A percentile compares a stretch with the other conserved stretches of the same genome.
Evolutionary conservation across 2,113 vertebrate genomes (phyloP).

Genomic region (Epinephelus cyanopodus): DNA sequence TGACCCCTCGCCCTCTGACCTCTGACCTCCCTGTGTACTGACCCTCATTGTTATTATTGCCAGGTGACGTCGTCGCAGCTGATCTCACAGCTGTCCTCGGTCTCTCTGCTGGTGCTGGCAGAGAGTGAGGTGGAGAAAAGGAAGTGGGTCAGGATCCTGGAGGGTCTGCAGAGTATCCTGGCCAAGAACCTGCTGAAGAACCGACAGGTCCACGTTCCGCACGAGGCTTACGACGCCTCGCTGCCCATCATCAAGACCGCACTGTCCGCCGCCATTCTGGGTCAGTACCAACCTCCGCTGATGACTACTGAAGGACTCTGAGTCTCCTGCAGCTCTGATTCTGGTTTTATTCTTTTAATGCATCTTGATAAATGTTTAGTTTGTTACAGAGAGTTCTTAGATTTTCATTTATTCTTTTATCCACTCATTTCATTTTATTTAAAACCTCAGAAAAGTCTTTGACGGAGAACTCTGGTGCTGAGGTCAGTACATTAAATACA

Average conservation of each 20-base stretch:
- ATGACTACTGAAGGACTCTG: too few species aligned
- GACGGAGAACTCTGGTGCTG: too few species aligned
- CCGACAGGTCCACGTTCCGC: constrained; percentile 89
- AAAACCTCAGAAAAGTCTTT: too few species aligned
- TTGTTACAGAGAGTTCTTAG: too few species aligned
- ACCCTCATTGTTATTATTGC: background rate
- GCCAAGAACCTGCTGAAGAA: constrained; percentile 92
- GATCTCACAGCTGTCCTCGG: constrained; percentile 88
- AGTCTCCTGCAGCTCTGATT: too few species aligned
- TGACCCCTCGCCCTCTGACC: background rate
- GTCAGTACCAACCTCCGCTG: constrained; percentile 71
- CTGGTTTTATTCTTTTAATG: too few species aligned
- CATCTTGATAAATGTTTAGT: too few species aligned
- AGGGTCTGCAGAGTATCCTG: constrained; percentile 93
- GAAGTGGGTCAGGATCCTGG: constrained; percentile 97
- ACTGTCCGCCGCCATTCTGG: constrained; percentile 91
- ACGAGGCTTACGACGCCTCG: constrained; percentile 95
- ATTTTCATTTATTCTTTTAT: too few species aligned
- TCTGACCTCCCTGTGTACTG: background rate
- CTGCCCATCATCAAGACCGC: constrained; percentile 94
- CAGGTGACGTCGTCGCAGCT: constrained; percentile 94
- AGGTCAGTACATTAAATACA: too few species aligned
- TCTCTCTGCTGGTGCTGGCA: constrained; percentile 93
- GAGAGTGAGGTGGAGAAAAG: constrained; percentile 96
- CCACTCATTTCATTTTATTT: too few species aligned